These are phyloP conservation scores for Epicauta chinensis DNA, from an alignment of 1,140 invertebrate genomes.

Conservation along the genomic window DNA sequence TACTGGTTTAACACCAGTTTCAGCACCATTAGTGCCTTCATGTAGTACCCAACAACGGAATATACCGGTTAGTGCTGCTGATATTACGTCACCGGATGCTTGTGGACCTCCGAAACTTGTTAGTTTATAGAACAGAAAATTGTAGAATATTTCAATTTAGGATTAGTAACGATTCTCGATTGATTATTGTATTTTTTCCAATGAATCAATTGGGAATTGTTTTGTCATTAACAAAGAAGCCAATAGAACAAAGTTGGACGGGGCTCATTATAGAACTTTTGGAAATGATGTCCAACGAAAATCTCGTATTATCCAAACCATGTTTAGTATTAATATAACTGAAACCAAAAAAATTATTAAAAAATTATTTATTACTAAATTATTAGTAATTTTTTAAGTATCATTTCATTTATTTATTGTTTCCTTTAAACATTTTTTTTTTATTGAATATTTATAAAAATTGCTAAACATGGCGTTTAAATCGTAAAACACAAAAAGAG, in stretches of 20 bases:
- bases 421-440: too few relatives aligned
- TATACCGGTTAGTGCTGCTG: conserved; percentile 48
- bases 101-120: conserved; percentile 65
- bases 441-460: conserved; percentile 15
- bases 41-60: conserved; percentile 64
- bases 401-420: conserved; percentile 25
- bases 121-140: conserved; percentile 54
- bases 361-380: conserved; percentile 21
- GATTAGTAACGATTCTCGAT: too few relatives aligned
- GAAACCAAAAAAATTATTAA: conserved; percentile 22
- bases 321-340: conserved; percentile 25
- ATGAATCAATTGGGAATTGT: too few relatives aligned
- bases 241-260: conserved; percentile 13
- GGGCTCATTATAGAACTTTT: not conserved
- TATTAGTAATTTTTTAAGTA: conserved; percentile 22
- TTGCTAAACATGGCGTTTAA: conserved; percentile 29
- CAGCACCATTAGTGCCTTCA: conserved; percentile 58
- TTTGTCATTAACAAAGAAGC: not conserved
- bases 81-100: conserved; percentile 61
- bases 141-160: too few relatives aligned
- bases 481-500: not conserved
- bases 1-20: conserved; percentile 81
- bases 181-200: too few relatives aligned
- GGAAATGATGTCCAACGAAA: conserved; percentile 5
- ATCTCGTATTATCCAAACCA: conserved; percentile 11